phyloP scores from a whole-genome alignment of 2,113 vertebrate genomes.

The Azemiops feae region DNA sequence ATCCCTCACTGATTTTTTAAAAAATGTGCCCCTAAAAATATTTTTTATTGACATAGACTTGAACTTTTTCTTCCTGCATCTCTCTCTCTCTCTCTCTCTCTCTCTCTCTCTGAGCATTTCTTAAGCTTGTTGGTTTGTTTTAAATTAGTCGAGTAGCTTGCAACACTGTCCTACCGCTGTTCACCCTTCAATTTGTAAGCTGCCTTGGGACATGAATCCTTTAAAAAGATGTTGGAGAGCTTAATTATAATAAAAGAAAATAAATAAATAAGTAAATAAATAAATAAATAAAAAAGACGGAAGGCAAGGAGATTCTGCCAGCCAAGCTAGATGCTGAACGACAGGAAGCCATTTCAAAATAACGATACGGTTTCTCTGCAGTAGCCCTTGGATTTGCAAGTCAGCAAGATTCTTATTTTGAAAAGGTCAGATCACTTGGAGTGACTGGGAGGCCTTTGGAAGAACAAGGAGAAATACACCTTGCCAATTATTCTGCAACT shows the following conservation, averaged over 20 bases:
- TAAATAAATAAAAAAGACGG: not conserved
- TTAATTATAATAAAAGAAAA: not conserved
- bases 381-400: not conserved
- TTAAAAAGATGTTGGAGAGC: not conserved
- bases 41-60: not conserved
- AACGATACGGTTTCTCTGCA: not conserved
- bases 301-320: not conserved
- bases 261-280: not conserved
- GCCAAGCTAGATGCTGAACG: not conserved
- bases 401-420: not conserved
- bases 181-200: not conserved
- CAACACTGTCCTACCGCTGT: not conserved
- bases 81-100: not conserved
- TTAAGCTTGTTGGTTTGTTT: not conserved
- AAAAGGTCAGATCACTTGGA: slow-evolving; percentile 25
- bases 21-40: not conserved
- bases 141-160: not conserved
- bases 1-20: not conserved
- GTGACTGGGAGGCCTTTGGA: not conserved
- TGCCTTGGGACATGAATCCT: not conserved
- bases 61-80: not conserved
- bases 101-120: not conserved
- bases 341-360: not conserved
- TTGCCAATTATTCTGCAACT: slow-evolving; percentile 26
- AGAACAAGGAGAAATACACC: slow-evolving; percentile 8